Base-by-base conservation (phyloP, 2,797 vertebrate species). In the Cossypha heuglini region DNA sequence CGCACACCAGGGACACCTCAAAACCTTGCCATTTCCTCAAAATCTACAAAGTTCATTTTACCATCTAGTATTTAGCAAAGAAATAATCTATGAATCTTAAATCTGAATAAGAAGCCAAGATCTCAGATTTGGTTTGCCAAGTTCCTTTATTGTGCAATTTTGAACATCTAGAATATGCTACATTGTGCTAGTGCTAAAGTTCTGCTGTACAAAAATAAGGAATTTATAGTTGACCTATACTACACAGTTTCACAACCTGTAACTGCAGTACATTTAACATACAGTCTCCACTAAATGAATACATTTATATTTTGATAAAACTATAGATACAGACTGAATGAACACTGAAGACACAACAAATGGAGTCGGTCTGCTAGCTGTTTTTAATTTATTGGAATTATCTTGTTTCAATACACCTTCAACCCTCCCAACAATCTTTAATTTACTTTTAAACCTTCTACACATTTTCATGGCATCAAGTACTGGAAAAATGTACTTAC, bases 121-220 rank as follows among this genome's bases (percentile, higher is more conserved):
- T 98, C 97, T 98, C 98, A 95, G 98, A 97, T 97, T 98, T 98
- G 97, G 97, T 99, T 98, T 98, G 97, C 98, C 98, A 99, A 98
- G 97, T 98, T 98, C 96, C 97, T 99, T 99, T 99, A 99, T 99
- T 99, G 98, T 98, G 92, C 97, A 97, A 97, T 98, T 97, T 97
- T 98, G 98, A 98, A 98, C 98, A 98, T 97, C 98, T 98, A 98
- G 96, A 97, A 98, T 98, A 97, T 95, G 98, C 98, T 98, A 98
- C 98, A 98, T 97, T 96, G 85, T 96, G 97, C 98, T 98, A 98
- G 94, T 97, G 97, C 97, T 98, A 96, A 96, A 97, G 97, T 98
- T 98, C 97, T 98, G 97, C 98, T 98, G 95, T 98, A 99, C 98
- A 98, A 99, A 99, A 98, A 98, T 98, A 98, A 98, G 96, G 97